phyloP scores from a whole-genome alignment of 2,888 invertebrate species.

The Dryococelus australis region DNA sequence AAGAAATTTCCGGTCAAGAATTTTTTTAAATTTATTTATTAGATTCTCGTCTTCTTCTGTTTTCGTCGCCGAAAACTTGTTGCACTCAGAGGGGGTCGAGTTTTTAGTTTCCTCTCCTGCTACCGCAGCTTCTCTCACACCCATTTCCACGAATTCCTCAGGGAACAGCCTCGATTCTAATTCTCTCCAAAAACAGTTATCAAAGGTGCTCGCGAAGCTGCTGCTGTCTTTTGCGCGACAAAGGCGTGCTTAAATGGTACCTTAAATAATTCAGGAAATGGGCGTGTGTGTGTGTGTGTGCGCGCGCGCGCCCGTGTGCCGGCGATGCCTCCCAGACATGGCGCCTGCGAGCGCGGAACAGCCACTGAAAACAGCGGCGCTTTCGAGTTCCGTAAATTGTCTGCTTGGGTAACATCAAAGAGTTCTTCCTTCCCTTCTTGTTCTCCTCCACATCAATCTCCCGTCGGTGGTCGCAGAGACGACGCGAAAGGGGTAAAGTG shows the following conservation, averaged over 20 bases:
- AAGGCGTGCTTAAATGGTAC: neutral
- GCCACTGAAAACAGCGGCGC: neutral
- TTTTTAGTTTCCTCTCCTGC: neutral
- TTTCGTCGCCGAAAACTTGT: neutral
- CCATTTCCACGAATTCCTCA: neutral
- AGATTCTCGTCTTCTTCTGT: neutral
- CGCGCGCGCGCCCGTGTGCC: neutral
- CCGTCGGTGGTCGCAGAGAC: no score
- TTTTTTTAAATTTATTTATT: no score
- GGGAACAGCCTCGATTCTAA: neutral
- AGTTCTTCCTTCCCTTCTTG: neutral
- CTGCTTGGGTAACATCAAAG: constrained; percentile 16
- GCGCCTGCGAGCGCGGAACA: neutral
- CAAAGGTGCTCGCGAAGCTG: neutral
- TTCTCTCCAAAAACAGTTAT: neutral
- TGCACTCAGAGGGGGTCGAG: neutral
- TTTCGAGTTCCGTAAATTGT: neutral
- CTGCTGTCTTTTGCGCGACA: neutral
- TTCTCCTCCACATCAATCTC: no score
- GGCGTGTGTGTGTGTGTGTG: neutral
- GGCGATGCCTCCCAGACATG: neutral
- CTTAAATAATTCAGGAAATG: constrained; percentile 3
- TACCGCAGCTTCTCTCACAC: neutral
- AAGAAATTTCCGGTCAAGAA: no score
- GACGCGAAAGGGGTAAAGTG: no score